Evolutionary conservation across 92 coral and sea anemone species (phyloP).

Genomic region (Porites cylindrica): DNA sequence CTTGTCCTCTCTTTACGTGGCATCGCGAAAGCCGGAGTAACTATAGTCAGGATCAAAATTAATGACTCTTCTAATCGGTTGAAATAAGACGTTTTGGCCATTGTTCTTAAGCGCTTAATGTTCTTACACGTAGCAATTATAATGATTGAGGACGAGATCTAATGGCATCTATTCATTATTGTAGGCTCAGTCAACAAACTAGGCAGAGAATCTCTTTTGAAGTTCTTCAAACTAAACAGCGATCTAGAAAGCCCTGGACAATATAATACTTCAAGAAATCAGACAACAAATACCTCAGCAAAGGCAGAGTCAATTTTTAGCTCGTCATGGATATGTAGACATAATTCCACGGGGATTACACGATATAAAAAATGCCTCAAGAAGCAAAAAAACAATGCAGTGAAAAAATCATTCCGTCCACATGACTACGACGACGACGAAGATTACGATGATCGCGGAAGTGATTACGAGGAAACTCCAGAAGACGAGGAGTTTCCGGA

Average conservation of each 20-base stretch:
- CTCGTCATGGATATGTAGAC: neutral
- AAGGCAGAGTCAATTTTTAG: neutral
- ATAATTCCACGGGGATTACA: neutral
- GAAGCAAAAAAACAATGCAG: constrained; percentile 2
- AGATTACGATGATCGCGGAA: constrained; percentile 12
- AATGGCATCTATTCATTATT: neutral
- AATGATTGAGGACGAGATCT: no score
- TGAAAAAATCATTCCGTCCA: constrained; percentile 42
- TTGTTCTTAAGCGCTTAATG: no score
- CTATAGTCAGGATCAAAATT: no score
- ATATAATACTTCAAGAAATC: neutral
- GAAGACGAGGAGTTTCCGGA: constrained; percentile 25
- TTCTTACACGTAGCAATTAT: neutral
- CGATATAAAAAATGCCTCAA: neutral
- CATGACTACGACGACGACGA: constrained; percentile 31
- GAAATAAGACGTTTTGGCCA: no score
- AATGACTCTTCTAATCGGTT: no score
- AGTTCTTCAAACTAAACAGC: constrained; percentile 40
- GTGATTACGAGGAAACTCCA: constrained; percentile 22
- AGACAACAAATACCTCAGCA: neutral
- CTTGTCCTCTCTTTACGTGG: no score
- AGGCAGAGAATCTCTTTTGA: constrained; percentile 12
- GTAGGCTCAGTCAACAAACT: neutral
- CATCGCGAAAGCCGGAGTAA: no score
- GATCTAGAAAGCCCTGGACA: neutral